A percentile compares a stretch with the other conserved stretches of the same genome.
phyloP scores from a whole-genome alignment of 2,113 vertebrate genomes.

The Galemys pyrenaicus region DNA sequence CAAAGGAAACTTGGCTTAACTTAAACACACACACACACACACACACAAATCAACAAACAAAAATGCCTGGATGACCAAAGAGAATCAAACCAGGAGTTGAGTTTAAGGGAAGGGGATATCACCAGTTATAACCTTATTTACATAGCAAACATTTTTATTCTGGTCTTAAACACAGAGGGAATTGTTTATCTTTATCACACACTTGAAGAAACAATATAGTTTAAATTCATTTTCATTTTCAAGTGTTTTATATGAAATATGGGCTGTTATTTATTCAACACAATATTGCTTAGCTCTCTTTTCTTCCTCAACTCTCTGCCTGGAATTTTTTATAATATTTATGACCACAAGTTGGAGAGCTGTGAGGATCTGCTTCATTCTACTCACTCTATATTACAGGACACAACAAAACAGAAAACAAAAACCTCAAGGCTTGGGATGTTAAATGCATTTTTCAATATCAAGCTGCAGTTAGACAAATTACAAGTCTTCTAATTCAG shows the following conservation, averaged over 20 bases:
- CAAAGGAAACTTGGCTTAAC: background rate
- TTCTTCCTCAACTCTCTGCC: background rate
- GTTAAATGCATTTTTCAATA: background rate
- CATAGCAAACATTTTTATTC: background rate
- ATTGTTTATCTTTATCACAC: background rate
- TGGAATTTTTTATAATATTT: background rate
- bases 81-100: background rate
- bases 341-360: background rate
- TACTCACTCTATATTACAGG: background rate
- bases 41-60: background rate
- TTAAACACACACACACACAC: background rate
- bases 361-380: background rate
- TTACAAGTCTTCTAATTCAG: background rate
- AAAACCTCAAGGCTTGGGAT: background rate
- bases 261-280: background rate
- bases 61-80: background rate
- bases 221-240: background rate
- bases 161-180: background rate
- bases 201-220: background rate
- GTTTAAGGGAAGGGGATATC: background rate
- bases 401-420: background rate
- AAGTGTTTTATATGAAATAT: slow-evolving; percentile 10
- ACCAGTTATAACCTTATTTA: background rate
- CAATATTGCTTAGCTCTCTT: background rate
- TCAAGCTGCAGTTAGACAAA: background rate